These are phyloP conservation scores for Chionodraco myersi DNA, from an alignment of 2,113 vertebrate species.

Conservation along the genomic window DNA sequence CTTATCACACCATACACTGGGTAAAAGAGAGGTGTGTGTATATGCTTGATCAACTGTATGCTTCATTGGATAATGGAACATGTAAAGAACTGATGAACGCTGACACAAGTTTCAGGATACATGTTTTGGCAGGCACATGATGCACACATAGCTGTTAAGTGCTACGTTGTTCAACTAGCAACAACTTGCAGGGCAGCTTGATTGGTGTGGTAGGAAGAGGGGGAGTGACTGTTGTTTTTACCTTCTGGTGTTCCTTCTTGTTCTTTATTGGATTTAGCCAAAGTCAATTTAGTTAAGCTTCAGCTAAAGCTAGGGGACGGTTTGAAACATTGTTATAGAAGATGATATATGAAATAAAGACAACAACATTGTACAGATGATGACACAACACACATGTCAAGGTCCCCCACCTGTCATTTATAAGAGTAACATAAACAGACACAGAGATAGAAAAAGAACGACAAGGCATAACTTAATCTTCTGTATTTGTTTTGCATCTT, in stretches of 20 bases:
- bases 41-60: slow-evolving; percentile 1
- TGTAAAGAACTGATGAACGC: background rate
- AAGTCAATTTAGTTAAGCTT: too few species aligned
- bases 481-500: too few species aligned
- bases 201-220: background rate
- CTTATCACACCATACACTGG: slow-evolving; percentile 8
- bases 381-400: too few species aligned
- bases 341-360: too few species aligned
- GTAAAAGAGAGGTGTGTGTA: slow-evolving; percentile 2
- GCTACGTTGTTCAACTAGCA: slow-evolving; percentile 33
- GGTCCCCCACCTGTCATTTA: too few species aligned
- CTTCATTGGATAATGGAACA: slow-evolving; percentile 12
- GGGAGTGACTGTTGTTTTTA: background rate
- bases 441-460: too few species aligned
- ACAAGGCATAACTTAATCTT: too few species aligned
- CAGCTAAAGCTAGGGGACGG: too few species aligned
- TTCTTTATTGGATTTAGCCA: background rate
- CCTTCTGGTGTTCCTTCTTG: background rate
- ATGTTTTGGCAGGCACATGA: slow-evolving; percentile 34
- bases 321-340: too few species aligned
- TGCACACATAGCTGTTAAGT: background rate
- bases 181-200: slow-evolving; percentile 49
- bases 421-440: too few species aligned
- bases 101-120: slow-evolving; percentile 25
- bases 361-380: too few species aligned